Conservation (phyloP, 2,113 vertebrate genomes). For the Mesembrinibis cayennensis region DNA sequence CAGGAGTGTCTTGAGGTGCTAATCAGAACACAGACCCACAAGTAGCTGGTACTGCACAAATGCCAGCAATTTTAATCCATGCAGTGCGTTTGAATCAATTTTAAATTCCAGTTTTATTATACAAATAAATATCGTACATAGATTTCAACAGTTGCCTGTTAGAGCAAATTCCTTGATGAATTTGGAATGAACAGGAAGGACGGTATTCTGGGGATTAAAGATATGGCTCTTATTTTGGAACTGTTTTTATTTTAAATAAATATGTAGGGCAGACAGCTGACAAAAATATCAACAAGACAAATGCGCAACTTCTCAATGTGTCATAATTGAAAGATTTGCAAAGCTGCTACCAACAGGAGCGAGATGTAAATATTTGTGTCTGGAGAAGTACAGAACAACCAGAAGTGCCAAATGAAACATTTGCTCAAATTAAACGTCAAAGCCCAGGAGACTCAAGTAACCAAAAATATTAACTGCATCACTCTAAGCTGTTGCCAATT, state of each 20-base stretch:
- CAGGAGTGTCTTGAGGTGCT: slow-evolving; percentile 20
- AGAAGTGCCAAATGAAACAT: slow-evolving; percentile 71
- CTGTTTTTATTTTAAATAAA: background rate
- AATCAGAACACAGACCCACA: background rate
- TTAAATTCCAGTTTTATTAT: slow-evolving; percentile 41
- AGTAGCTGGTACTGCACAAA: background rate
- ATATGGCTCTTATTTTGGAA: background rate
- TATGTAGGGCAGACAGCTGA: background rate
- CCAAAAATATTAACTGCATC: slow-evolving; percentile 19
- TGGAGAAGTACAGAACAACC: slow-evolving; percentile 36
- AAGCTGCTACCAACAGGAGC: background rate
- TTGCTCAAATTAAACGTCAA: slow-evolving; percentile 55
- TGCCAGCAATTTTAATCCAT: background rate
- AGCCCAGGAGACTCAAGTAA: slow-evolving; percentile 36
- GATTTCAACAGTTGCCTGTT: background rate
- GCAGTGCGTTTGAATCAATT: slow-evolving; percentile 4
- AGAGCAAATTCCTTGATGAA: background rate
- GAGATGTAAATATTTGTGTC: slow-evolving; percentile 67
- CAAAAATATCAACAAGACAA: background rate
- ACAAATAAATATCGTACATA: background rate
- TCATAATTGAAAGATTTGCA: slow-evolving; percentile 51
- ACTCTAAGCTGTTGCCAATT: slow-evolving; percentile 5
- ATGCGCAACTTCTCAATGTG: slow-evolving; percentile 17
- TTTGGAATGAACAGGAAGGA: background rate
- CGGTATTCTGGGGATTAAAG: background rate